Base-by-base conservation (phyloP, 2,888 invertebrate genomes). In the Watsonalla cultraria region DNA sequence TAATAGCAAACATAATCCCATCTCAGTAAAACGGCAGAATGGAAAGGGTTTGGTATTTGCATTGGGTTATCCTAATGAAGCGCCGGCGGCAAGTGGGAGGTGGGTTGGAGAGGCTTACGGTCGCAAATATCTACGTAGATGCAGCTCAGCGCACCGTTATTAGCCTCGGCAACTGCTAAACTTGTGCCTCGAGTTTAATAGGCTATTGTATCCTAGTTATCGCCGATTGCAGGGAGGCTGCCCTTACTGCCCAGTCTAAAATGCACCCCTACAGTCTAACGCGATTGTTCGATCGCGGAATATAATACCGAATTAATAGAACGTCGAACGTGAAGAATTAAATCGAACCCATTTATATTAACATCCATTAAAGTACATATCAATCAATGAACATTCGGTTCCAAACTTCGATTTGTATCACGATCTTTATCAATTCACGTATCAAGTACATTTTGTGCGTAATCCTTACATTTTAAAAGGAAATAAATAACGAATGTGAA, bases 121-220 rank as follows among this genome's bases (percentile, higher is more conserved):
- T 65, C 55, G 58, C 61, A 66, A 56, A 60, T 72, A 57, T 70
- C 68, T 67, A 76, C 66, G 65, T 66, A 76, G 78, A 77, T 74
- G 74, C 65, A 51, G 34, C 63, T 61, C 64, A 69, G 65, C 66
- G 64, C 66, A 60, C 59, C 58, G 61, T 66, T 72, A 74, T 73
- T 73, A 76, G 69, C 64, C 60, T 64, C 57, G 57, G 64, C 61
- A 66, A 66, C 64, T 62, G 64, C 61, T 64, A 59, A 72, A 76
- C 69, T 76, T 73, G 70, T 66, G 67, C 65, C 54, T 61, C 57
- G 61, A 72, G 65, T 72, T 68, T 66, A 77, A 72, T 68, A 62
- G 72, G 67, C 71, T 62, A 76, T 76, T 71, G 69, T 65, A 66
- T 62, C 66, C 70, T 73, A 76, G 73, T 77, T 74, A 76, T 70